Conservation (phyloP, 2,888 invertebrate species). For the Schizaphis graminum region DNA sequence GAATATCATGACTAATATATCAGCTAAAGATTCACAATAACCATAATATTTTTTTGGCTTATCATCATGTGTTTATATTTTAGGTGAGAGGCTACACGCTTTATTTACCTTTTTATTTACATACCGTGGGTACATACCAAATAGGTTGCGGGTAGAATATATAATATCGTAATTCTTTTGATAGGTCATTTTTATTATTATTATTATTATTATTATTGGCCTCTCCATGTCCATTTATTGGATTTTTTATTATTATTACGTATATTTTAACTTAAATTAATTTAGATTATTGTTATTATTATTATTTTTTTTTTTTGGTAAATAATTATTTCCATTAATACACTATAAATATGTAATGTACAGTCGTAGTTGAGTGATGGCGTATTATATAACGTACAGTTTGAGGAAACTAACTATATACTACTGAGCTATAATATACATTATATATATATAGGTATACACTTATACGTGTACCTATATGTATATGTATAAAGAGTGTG, state of each 20-base stretch:
- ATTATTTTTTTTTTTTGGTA: neutral
- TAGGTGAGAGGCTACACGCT: neutral
- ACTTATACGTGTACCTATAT: neutral
- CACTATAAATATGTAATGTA: neutral
- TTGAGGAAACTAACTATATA: neutral
- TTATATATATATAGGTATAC: neutral
- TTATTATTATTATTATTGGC: neutral
- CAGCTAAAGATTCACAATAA: neutral
- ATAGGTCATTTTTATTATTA: neutral
- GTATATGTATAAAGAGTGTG: neutral
- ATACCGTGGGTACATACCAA: no score
- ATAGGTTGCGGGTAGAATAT: neutral
- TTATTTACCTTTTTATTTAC: neutral
- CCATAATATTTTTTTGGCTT: neutral
- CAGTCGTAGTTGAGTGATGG: neutral
- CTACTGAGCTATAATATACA: neutral
- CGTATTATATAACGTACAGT: neutral
- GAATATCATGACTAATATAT: neutral
- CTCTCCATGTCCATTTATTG: neutral
- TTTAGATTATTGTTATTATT: neutral
- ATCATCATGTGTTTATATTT: neutral
- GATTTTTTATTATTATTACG: neutral
- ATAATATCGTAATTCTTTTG: neutral
- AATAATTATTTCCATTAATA: slow-evolving; percentile 19
- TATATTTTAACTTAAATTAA: neutral